phyloP scores from a whole-genome alignment of 92 coral and sea anemone species.

The Heteractis magnifica region DNA sequence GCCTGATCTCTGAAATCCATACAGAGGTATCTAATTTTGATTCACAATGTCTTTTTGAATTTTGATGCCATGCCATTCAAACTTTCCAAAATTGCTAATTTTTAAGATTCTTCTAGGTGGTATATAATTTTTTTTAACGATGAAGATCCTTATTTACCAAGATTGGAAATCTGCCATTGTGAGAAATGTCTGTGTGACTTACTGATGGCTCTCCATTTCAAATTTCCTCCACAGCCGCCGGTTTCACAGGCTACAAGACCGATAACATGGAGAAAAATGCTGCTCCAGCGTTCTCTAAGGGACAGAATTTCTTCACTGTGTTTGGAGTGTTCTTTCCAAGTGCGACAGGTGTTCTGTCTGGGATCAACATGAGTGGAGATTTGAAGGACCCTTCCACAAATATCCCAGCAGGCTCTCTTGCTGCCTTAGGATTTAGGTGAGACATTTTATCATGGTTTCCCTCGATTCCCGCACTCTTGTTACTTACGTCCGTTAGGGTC shows the following conservation, averaged over 20 bases:
- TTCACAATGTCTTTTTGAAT: no score
- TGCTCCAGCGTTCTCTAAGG: constrained; percentile 72
- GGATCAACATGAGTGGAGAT: constrained; percentile 99
- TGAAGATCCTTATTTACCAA: no score
- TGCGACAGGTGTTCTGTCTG: constrained; percentile 95
- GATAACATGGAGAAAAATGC: constrained; percentile 93
- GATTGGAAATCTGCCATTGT: no score
- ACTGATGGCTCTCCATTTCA: no score
- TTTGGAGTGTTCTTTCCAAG: constrained; percentile 99
- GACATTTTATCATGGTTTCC: background rate
- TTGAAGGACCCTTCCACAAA: constrained; percentile 88
- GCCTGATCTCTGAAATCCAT: no score
- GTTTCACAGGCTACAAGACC: constrained; percentile 92
- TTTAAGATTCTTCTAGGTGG: no score
- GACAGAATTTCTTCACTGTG: constrained; percentile 86
- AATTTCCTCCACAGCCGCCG: constrained; percentile 66
- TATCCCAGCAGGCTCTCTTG: constrained; percentile 96
- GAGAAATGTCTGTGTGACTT: no score
- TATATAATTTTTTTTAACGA: no score
- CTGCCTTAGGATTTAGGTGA: constrained; percentile 93
- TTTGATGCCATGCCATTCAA: no score
- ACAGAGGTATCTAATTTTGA: no score
- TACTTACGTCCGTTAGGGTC: background rate
- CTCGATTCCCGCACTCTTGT: background rate
- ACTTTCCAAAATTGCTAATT: no score